Evolutionary conservation across 2,113 vertebrate genomes (phyloP).

Genomic region (Willisornis vidua): DNA sequence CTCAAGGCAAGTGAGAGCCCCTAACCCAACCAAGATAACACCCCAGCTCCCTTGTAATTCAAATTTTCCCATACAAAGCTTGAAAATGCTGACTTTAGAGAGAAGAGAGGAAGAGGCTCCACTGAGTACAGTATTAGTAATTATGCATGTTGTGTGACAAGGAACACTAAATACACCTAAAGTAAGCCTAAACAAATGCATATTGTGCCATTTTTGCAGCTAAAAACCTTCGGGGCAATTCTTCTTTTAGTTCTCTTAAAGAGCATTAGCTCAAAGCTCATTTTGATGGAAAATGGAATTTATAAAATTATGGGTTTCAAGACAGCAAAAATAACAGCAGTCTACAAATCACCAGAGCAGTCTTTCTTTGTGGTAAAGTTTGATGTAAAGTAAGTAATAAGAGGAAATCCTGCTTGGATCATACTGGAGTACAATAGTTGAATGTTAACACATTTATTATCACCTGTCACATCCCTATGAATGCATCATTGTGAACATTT

Average conservation of each 20-base stretch:
- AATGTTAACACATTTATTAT: conserved; percentile 68
- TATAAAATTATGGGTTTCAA: conserved; percentile 36
- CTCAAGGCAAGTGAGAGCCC: not conserved
- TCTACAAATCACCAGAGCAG: not conserved
- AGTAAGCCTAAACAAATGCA: not conserved
- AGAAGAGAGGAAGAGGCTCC: not conserved
- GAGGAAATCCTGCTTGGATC: conserved; percentile 58
- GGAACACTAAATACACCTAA: not conserved
- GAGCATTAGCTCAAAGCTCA: not conserved
- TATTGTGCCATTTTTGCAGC: not conserved
- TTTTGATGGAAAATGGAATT: not conserved
- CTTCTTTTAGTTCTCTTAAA: not conserved
- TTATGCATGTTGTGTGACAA: not conserved
- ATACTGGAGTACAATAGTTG: conserved; percentile 16
- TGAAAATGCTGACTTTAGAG: not conserved
- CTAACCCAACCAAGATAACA: conserved; percentile 3
- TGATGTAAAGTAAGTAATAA: conserved; percentile 34
- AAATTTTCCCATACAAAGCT: conserved; percentile 6
- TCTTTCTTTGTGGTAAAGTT: conserved; percentile 18
- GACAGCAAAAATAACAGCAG: conserved; percentile 9
- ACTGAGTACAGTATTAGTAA: not conserved
- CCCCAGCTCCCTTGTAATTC: not conserved
- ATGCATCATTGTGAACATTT: conserved; percentile 61
- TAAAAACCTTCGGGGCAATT: conserved; percentile 18
- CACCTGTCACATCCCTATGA: conserved; percentile 61